Evolutionary conservation across 2,113 vertebrate species (phyloP).

Genomic region (Aspidoscelis tigris): DNA sequence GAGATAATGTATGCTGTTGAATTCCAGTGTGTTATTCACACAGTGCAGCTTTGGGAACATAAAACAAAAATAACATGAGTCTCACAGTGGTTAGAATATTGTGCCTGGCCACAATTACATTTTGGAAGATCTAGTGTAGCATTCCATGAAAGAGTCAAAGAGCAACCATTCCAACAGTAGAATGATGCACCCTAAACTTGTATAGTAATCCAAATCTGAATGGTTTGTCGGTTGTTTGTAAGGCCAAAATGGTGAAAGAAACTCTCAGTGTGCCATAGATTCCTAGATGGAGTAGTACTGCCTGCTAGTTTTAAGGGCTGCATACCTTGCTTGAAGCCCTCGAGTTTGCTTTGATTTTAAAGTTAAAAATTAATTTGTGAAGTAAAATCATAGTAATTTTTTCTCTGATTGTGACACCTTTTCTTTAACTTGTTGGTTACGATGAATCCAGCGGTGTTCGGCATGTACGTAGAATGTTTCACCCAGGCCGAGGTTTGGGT

Average conservation of each 20-base stretch:
- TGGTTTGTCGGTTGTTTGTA: too few relatives aligned
- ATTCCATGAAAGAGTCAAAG: background rate
- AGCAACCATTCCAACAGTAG: too few relatives aligned
- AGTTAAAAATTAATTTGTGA: background rate
- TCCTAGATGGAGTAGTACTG: background rate
- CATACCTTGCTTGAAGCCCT: background rate
- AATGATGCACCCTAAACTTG: too few relatives aligned
- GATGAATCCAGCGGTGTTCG: conserved; percentile 99
- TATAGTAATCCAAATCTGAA: too few relatives aligned
- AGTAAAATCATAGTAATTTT: background rate
- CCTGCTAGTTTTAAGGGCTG: background rate
- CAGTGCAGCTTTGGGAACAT: background rate
- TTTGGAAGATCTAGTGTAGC: background rate
- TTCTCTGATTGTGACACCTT: background rate
- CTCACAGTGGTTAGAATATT: background rate
- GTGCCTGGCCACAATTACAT: background rate
- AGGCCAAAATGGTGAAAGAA: background rate
- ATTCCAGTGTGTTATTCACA: background rate
- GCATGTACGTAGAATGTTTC: conserved; percentile 98
- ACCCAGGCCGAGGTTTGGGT: conserved; percentile 94
- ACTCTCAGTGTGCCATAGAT: too few relatives aligned
- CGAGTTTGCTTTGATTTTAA: background rate
- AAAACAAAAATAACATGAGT: background rate
- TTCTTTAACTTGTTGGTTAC: conserved; percentile 84
- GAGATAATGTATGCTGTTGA: background rate